These are phyloP conservation scores for Gracilinanus agilis DNA, from an alignment of 2,113 vertebrate species.

Conservation along the genomic window DNA sequence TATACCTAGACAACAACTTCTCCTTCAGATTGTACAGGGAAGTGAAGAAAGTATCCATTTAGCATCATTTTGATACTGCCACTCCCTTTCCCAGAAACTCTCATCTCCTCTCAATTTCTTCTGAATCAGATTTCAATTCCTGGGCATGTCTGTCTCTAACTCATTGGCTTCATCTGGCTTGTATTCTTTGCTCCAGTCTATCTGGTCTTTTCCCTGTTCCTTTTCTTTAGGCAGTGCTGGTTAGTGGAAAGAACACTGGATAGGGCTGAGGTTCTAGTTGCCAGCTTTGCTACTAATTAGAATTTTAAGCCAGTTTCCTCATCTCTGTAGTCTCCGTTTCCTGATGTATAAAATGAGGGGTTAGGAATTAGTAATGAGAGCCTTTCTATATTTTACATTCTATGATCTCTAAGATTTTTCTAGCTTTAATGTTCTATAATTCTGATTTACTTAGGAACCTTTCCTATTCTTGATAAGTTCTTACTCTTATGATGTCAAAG, in stretches of 20 bases:
- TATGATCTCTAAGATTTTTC: not conserved
- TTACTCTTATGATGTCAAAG: not conserved
- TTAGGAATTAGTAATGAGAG: not conserved
- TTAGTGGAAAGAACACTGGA: not conserved
- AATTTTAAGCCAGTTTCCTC: not conserved
- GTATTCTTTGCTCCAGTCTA: not conserved
- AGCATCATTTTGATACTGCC: conserved; percentile 1
- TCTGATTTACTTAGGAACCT: not conserved
- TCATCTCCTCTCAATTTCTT: not conserved
- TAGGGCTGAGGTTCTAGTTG: not conserved
- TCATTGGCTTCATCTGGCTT: not conserved
- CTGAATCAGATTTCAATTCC: not conserved
- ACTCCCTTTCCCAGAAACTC: not conserved
- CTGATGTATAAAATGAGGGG: not conserved
- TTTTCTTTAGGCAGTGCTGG: not conserved
- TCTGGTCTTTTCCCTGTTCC: not conserved
- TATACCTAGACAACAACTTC: not conserved
- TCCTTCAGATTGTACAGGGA: not conserved
- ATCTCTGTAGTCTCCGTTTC: not conserved
- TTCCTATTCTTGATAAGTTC: not conserved
- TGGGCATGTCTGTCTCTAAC: not conserved
- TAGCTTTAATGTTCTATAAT: not conserved
- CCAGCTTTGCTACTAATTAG: not conserved
- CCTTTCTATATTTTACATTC: not conserved
- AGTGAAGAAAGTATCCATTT: not conserved